phyloP scores from a whole-genome alignment of 1,140 invertebrate genomes.

The Drosophila mayri region DNA sequence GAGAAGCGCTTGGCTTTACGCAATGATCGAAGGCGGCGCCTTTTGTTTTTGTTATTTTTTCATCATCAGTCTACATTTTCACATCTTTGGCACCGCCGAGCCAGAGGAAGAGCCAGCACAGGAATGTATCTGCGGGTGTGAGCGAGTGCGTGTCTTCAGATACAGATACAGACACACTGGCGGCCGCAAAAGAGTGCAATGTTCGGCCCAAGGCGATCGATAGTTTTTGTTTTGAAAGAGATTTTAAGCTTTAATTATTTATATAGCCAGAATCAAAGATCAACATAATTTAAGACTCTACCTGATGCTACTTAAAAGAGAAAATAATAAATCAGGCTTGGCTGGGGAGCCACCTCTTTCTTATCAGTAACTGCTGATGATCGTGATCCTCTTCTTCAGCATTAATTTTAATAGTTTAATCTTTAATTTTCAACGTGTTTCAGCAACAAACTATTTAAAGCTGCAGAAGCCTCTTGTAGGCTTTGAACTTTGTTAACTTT shows the following conservation, averaged over 20 bases:
- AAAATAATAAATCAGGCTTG: neutral
- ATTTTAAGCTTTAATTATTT: neutral
- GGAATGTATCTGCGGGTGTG: slow-evolving; percentile 25
- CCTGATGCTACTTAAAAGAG: neutral
- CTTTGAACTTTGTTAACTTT: too few species aligned
- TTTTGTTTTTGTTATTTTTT: slow-evolving; percentile 64
- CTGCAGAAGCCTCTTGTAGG: too few species aligned
- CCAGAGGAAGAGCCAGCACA: slow-evolving; percentile 6
- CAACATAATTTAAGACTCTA: neutral
- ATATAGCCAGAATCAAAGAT: neutral
- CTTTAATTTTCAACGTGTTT: too few species aligned
- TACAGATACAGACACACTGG: slow-evolving; percentile 31
- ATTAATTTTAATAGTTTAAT: too few species aligned
- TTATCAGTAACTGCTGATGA: too few species aligned
- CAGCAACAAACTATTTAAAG: too few species aligned
- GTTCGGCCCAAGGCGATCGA: neutral
- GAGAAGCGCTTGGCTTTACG: slow-evolving; percentile 66
- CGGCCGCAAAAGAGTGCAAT: slow-evolving; percentile 36
- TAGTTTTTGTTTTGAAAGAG: neutral
- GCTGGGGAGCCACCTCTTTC: too few species aligned
- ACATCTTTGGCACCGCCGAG: slow-evolving; percentile 56
- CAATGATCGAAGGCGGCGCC: slow-evolving; percentile 69
- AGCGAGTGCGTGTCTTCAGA: slow-evolving; percentile 36
- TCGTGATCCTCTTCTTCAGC: too few species aligned
- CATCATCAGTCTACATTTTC: slow-evolving; percentile 79